phyloP scores from a whole-genome alignment of 1,140 invertebrate species.

The Leptopilina boulardi region DNA sequence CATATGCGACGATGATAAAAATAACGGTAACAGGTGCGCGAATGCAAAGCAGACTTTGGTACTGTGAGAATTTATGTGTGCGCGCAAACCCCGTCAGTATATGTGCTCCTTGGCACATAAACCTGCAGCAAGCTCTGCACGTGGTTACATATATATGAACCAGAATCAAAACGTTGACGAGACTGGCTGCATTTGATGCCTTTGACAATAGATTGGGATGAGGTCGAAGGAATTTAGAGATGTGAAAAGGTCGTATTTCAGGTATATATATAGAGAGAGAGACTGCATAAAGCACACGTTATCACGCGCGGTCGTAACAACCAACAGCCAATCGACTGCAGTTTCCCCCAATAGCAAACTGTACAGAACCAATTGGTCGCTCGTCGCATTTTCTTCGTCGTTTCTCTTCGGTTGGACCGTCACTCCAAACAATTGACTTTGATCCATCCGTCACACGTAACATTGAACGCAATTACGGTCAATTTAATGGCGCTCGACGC shows the following conservation, averaged over 20 bases:
- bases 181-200: conserved; percentile 44
- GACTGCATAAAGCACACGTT: conserved; percentile 25
- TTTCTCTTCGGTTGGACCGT: conserved; percentile 41
- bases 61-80: conserved; percentile 16
- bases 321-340: conserved; percentile 40
- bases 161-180: conserved; percentile 32
- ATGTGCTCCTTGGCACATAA: conserved; percentile 14
- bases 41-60: conserved; percentile 30
- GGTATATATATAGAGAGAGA: too few species aligned
- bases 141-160: conserved; percentile 26
- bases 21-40: conserved; percentile 32
- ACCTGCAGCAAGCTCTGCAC: neutral
- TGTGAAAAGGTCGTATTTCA: conserved; percentile 25
- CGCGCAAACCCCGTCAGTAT: conserved; percentile 10
- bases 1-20: conserved; percentile 17
- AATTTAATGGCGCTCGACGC: conserved; percentile 65
- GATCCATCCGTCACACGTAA: conserved; percentile 72
- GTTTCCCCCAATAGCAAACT: conserved; percentile 36
- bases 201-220: conserved; percentile 54
- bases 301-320: conserved; percentile 38
- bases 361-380: conserved; percentile 62
- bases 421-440: conserved; percentile 69
- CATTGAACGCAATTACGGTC: conserved; percentile 74
- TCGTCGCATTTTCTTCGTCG: conserved; percentile 47
- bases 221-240: conserved; percentile 4